Conservation (phyloP, 2,888 invertebrate species). For the Biston betularia region DNA sequence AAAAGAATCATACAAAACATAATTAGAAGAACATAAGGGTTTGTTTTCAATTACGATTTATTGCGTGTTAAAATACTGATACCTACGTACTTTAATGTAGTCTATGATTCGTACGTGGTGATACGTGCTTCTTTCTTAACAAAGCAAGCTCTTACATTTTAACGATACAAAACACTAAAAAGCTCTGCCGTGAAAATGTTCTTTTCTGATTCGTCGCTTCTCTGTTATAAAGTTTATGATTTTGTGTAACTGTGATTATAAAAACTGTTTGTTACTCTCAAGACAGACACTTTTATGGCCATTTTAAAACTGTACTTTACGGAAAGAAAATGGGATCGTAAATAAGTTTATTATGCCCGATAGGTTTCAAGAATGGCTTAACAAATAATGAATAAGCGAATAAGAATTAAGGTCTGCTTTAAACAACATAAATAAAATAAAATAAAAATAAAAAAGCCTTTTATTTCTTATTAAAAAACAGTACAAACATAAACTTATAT, state of each 20-base stretch:
- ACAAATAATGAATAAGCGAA: constrained; percentile 19
- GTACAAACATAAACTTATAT: too few species aligned
- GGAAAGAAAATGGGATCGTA: constrained; percentile 38
- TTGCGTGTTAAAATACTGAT: too few species aligned
- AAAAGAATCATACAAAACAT: too few species aligned
- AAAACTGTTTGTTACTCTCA: constrained; percentile 41
- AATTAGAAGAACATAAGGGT: too few species aligned
- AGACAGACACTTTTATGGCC: constrained; percentile 35
- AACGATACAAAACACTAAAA: constrained; percentile 1
- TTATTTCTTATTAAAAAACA: too few species aligned
- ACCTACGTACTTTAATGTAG: too few species aligned
- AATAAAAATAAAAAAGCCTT: too few species aligned
- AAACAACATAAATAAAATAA: too few species aligned
- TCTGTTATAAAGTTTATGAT: constrained; percentile 52
- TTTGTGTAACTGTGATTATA: constrained; percentile 41
- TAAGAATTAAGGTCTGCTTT: not conserved
- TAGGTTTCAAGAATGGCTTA: constrained; percentile 28
- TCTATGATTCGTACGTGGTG: too few species aligned
- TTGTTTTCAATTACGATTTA: too few species aligned
- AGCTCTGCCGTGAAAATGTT: constrained; percentile 7
- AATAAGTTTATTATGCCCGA: constrained; percentile 41
- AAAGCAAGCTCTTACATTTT: constrained; percentile 3
- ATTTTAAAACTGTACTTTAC: constrained; percentile 42
- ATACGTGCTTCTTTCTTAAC: not conserved
- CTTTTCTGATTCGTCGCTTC: constrained; percentile 19